phyloP scores from a whole-genome alignment of 2,888 invertebrate genomes.

The Dioctria linearis region DNA sequence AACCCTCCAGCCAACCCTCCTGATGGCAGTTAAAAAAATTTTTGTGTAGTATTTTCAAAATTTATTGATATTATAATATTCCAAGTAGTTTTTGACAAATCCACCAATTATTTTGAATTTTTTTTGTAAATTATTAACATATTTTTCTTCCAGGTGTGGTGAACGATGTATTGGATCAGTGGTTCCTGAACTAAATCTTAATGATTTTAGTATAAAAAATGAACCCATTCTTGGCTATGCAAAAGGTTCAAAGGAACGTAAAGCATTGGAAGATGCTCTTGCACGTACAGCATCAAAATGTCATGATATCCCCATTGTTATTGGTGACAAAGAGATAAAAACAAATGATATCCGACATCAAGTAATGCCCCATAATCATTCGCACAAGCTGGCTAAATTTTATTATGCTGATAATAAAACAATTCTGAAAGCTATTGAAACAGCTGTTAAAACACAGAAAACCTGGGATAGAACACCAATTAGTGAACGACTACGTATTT shows the following conservation, averaged over 20 bases:
- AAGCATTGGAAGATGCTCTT: slow-evolving; percentile 80
- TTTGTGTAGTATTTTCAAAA: too few relatives aligned
- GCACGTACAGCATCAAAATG: slow-evolving; percentile 76
- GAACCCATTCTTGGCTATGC: slow-evolving; percentile 88
- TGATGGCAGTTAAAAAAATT: too few relatives aligned
- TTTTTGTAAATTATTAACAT: not conserved
- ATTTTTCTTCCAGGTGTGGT: slow-evolving; percentile 28
- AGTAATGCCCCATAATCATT: slow-evolving; percentile 92
- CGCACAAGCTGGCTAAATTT: slow-evolving; percentile 89
- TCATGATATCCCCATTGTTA: slow-evolving; percentile 95
- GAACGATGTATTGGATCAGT: slow-evolving; percentile 76
- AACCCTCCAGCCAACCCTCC: too few relatives aligned
- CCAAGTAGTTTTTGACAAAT: too few relatives aligned
- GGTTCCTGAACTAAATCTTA: slow-evolving; percentile 77
- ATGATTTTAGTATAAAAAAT: slow-evolving; percentile 80
- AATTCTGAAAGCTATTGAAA: slow-evolving; percentile 87
- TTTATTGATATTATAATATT: too few relatives aligned
- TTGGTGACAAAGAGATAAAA: slow-evolving; percentile 90
- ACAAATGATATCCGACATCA: slow-evolving; percentile 85
- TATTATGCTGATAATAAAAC: slow-evolving; percentile 91
- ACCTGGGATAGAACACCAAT: slow-evolving; percentile 93
- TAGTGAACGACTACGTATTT: slow-evolving; percentile 85
- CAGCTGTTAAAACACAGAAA: slow-evolving; percentile 82
- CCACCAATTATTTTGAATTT: too few relatives aligned
- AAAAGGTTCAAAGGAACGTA: slow-evolving; percentile 86